Evolutionary conservation across 2,888 invertebrate species (phyloP).

Genomic region (Drosophila testacea): DNA sequence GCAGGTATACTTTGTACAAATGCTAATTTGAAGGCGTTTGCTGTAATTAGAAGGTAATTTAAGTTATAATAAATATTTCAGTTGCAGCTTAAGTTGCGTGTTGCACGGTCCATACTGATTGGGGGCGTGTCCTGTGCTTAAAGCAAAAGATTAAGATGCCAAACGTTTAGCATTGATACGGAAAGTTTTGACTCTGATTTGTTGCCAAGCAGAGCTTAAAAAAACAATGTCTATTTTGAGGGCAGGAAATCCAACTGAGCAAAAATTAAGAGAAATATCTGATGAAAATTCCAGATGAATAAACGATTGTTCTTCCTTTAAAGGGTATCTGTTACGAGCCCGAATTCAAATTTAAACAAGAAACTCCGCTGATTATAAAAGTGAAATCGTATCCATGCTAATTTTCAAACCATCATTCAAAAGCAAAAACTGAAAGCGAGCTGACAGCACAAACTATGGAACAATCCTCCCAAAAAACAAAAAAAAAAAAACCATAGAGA

Average conservation of each 20-base stretch:
- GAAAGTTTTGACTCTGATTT: slow-evolving; percentile 7
- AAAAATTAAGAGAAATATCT: neutral
- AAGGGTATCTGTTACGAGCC: slow-evolving; percentile 36
- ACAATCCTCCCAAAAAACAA: slow-evolving; percentile 40
- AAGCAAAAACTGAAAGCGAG: slow-evolving; percentile 56
- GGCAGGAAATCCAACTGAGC: neutral
- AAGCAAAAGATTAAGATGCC: slow-evolving; percentile 1
- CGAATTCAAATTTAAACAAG: slow-evolving; percentile 4
- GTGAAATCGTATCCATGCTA: slow-evolving; percentile 83
- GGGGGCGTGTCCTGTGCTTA: slow-evolving; percentile 27
- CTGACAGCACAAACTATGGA: slow-evolving; percentile 56
- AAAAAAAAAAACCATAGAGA: slow-evolving; percentile 14
- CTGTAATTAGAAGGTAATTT: slow-evolving; percentile 83
- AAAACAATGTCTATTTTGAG: neutral
- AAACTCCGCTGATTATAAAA: slow-evolving; percentile 55
- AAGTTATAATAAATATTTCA: slow-evolving; percentile 80
- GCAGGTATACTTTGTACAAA: slow-evolving; percentile 68
- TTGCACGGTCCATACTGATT: slow-evolving; percentile 1
- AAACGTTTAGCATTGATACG: slow-evolving; percentile 23
- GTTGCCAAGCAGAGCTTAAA: slow-evolving; percentile 6
- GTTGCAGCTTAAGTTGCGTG: slow-evolving; percentile 53
- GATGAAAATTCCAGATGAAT: too few relatives aligned
- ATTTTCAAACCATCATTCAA: slow-evolving; percentile 75
- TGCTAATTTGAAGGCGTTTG: slow-evolving; percentile 75
- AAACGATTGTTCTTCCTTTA: too few relatives aligned